Conservation (phyloP, 2,888 invertebrate species). For the Dryomyza anilis region DNA sequence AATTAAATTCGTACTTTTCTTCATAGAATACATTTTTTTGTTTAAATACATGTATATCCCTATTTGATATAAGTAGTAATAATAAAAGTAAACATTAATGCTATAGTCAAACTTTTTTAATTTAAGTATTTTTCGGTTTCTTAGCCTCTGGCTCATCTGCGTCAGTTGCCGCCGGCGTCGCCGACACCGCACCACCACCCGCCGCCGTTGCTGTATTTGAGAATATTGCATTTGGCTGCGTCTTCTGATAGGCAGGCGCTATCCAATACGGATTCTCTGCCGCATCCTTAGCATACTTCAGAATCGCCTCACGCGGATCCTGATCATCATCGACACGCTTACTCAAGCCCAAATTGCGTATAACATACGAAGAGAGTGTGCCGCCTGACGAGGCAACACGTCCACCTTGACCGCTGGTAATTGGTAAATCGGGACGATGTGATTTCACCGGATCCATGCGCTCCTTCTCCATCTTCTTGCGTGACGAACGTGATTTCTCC, state of each 20-base stretch:
- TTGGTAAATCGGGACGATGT: conserved; percentile 80
- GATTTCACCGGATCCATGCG: conserved; percentile 86
- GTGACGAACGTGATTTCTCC: conserved; percentile 84
- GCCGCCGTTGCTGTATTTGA: conserved; percentile 57
- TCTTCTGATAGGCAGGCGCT: conserved; percentile 86
- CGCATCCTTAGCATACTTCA: conserved; percentile 93
- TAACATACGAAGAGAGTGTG: conserved; percentile 94
- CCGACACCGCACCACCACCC: background rate
- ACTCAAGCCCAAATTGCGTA: conserved; percentile 91
- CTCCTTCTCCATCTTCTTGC: conserved; percentile 91
- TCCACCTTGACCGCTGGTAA: conserved; percentile 90
- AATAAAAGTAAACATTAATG: too few relatives aligned
- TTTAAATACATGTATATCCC: too few relatives aligned
- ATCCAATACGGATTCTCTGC: conserved; percentile 98
- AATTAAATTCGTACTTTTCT: background rate
- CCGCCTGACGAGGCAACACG: conserved; percentile 89
- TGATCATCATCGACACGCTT: conserved; percentile 90
- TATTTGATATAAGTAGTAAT: too few relatives aligned
- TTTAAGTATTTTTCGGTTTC: conserved; percentile 52
- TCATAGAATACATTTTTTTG: background rate
- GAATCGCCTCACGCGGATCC: conserved; percentile 93
- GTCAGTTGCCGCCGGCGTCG: too few relatives aligned
- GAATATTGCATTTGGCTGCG: conserved; percentile 85
- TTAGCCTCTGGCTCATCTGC: conserved; percentile 52
- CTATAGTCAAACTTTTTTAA: too few relatives aligned